A percentile compares a stretch with the other conserved stretches of the same genome.
Evolutionary conservation across 2,888 invertebrate genomes (phyloP).

Genomic region (Timandra comae): DNA sequence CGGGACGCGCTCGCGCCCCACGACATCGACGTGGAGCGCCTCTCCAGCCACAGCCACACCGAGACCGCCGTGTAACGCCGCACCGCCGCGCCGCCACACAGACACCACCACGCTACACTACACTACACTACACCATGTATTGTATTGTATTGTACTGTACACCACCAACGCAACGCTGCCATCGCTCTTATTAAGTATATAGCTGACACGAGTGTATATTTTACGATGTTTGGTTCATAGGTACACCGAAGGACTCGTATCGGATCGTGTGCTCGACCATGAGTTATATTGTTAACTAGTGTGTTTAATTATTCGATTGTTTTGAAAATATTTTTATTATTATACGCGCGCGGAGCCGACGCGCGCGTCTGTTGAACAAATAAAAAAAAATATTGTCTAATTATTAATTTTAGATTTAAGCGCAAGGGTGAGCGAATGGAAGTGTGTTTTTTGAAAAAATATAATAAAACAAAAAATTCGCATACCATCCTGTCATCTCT

Average conservation of each 20-base stretch:
- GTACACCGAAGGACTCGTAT: slow-evolving; percentile 12
- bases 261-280: slow-evolving; percentile 47
- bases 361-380: slow-evolving; percentile 77
- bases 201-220: slow-evolving; percentile 49
- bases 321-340: slow-evolving; percentile 77
- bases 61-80: slow-evolving; percentile 93
- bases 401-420: slow-evolving; percentile 76
- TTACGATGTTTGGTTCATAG: slow-evolving; percentile 48
- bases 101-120: background rate
- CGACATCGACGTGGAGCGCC: slow-evolving; percentile 94
- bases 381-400: slow-evolving; percentile 75
- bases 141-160: background rate
- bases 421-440: slow-evolving; percentile 74
- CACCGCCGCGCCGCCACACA: slow-evolving; percentile 4
- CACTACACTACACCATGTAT: background rate
- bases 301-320: slow-evolving; percentile 78
- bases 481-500: slow-evolving; percentile 72
- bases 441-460: slow-evolving; percentile 66
- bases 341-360: slow-evolving; percentile 66
- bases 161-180: slow-evolving; percentile 43
- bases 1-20: slow-evolving; percentile 92
- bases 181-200: slow-evolving; percentile 39
- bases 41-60: slow-evolving; percentile 95
- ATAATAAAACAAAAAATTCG: slow-evolving; percentile 55
- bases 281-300: slow-evolving; percentile 75